Percentiles rank a stretch among this genome's conserved stretches.
Conservation (phyloP, 2,797 vertebrate species). For the Galago senegalensis region DNA sequence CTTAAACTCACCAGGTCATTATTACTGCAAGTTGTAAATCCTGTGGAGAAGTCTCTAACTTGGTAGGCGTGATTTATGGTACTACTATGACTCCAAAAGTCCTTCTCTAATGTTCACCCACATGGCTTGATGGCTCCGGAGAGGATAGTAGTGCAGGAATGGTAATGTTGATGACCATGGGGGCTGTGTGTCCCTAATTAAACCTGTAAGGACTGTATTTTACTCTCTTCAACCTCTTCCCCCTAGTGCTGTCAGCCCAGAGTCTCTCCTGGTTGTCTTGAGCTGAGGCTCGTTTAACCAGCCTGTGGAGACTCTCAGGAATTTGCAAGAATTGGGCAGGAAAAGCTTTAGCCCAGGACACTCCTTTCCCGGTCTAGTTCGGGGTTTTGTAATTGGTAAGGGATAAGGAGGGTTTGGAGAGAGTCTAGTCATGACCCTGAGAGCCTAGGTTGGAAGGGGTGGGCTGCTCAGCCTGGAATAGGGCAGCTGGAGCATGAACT, state of each 20-base stretch:
- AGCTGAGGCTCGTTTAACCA: slow-evolving; percentile 47
- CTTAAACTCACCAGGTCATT: slow-evolving; percentile 55
- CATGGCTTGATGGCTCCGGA: neutral
- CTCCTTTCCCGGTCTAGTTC: slow-evolving; percentile 46
- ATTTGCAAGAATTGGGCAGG: slow-evolving; percentile 63
- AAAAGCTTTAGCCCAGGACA: slow-evolving; percentile 55
- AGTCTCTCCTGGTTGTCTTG: neutral
- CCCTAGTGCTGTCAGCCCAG: neutral
- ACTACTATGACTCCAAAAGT: slow-evolving; percentile 28
- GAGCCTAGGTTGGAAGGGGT: neutral
- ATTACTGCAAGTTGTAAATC: slow-evolving; percentile 72
- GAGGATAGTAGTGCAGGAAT: slow-evolving; percentile 38
- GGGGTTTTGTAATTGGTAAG: slow-evolving; percentile 67
- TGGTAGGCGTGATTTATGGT: slow-evolving; percentile 54
- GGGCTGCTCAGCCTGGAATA: neutral
- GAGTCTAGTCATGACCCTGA: slow-evolving; percentile 31
- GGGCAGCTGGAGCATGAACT: neutral
- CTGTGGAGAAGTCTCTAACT: slow-evolving; percentile 62
- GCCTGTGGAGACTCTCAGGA: slow-evolving; percentile 50
- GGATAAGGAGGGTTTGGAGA: slow-evolving; percentile 38
- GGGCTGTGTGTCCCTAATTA: slow-evolving; percentile 48
- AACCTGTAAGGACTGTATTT: slow-evolving; percentile 29
- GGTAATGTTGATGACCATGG: neutral
- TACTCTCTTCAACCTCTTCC: neutral
- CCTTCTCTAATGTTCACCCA: slow-evolving; percentile 7